Base-by-base conservation (phyloP, 2,113 vertebrate genomes). In the Corythaeola cristata region DNA sequence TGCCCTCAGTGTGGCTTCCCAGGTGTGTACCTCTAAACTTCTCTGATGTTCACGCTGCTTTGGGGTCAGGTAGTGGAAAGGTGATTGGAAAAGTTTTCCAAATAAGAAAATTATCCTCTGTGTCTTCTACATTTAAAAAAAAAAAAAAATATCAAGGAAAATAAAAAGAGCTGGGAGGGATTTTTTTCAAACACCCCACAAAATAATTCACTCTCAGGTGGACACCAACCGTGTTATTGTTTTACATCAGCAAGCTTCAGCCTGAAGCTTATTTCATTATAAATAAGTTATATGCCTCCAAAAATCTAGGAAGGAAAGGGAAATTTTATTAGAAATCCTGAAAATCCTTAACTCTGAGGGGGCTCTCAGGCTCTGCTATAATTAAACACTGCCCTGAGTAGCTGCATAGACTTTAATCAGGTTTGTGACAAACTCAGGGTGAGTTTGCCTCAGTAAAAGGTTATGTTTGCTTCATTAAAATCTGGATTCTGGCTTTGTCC, bases 391-490 rank as follows among this genome's bases (percentile, higher is more conserved):
- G 2, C 16, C 24, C 79, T 58, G 69, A 74, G 52, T 24, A 37
- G 58, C 77, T 44, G 39, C 11, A 15, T 6, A 22, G 75, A 58
- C 30, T 88, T 93, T 91, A 91, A 95, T 67, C 81, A 93, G 72
- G 72, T 69, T 93, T 58, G 33, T 75, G 76, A 77, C 6, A 6
- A 74, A 32, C 37, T 28, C 60, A 11, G 75, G 75, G 69, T 83
- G 78, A 90, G 83, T 69, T 76, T 92, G 76, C 56, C 52, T 59
- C 16, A 47, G 58, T n/a, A 52, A 85, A 94, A 95, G 63, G 37
- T 78, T 81, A 75, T 37, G 22, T 86, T 88, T 88, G 37, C 69
- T 88, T 98, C 92, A 69, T 96, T 96, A 89, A 96, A 97, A 83
- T 62, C 67, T 39, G 73, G 83, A 78, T 85, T 71, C 59, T 44